Conservation (phyloP, 2,113 vertebrate genomes). For the Ciconia stormi region DNA sequence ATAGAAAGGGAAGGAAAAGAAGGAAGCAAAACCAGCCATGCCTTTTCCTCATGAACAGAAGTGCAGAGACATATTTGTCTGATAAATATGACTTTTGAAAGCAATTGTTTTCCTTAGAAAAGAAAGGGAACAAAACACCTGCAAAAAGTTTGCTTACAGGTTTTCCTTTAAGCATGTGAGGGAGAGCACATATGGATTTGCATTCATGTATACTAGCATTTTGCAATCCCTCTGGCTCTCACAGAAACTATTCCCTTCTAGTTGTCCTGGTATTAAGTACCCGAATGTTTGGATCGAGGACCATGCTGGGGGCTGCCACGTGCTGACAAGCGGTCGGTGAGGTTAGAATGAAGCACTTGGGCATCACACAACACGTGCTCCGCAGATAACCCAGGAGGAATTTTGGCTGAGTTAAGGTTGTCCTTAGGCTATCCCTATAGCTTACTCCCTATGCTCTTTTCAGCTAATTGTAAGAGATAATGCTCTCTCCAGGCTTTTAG, state of each 20-base stretch:
- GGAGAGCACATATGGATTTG: neutral
- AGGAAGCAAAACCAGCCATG: constrained; percentile 9
- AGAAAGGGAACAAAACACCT: neutral
- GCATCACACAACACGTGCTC: neutral
- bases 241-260: neutral
- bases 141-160: neutral
- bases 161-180: neutral
- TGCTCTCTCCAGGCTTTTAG: constrained; percentile 30
- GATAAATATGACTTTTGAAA: neutral
- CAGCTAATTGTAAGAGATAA: constrained; percentile 24
- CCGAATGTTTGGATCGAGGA: neutral
- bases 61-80: neutral
- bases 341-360: neutral
- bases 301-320: neutral
- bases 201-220: neutral
- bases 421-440: neutral
- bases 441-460: neutral
- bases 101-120: neutral
- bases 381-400: constrained; percentile 18
- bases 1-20: neutral
- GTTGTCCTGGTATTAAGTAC: neutral
- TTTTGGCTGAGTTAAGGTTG: neutral
- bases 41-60: neutral
- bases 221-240: neutral
- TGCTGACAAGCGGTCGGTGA: neutral